Conservation (phyloP, 2,888 invertebrate species). For the Cephalotes varians region DNA sequence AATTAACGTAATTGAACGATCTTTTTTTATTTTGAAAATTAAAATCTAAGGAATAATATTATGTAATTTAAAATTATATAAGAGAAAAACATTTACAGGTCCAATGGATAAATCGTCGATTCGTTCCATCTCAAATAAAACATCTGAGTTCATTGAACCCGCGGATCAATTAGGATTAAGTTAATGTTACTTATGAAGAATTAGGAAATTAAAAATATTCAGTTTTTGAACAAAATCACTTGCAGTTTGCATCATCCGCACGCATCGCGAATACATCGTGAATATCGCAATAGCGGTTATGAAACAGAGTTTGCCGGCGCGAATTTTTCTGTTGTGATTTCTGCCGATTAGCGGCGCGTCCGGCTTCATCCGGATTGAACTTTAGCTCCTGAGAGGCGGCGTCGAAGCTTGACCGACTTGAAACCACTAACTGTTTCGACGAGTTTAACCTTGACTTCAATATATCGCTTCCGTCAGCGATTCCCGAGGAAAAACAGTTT, state of each 20-base stretch:
- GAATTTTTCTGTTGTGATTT: not conserved
- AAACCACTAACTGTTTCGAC: constrained; percentile 68
- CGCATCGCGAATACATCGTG: not conserved
- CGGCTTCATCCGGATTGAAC: constrained; percentile 36
- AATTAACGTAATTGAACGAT: too few relatives aligned
- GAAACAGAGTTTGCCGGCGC: not conserved
- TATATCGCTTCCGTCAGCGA: constrained; percentile 61
- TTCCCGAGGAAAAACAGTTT: constrained; percentile 8
- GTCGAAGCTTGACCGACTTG: constrained; percentile 59
- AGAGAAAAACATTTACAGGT: too few relatives aligned
- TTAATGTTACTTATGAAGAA: not conserved
- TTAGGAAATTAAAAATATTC: not conserved
- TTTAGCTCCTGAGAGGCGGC: constrained; percentile 32
- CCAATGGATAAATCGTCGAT: too few relatives aligned
- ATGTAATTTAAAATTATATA: too few relatives aligned
- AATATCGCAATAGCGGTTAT: not conserved
- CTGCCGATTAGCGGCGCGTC: constrained; percentile 16
- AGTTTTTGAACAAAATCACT: not conserved
- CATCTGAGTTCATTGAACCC: too few relatives aligned
- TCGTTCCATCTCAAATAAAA: too few relatives aligned
- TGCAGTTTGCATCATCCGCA: not conserved
- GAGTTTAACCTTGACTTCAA: constrained; percentile 69
- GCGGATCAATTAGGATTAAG: too few relatives aligned
- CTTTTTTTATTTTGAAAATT: too few relatives aligned
- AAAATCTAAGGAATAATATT: too few relatives aligned